Percentiles rank a stretch among this genome's conserved stretches.
These are phyloP conservation scores for Falco novaeseelandiae DNA, from an alignment of 2,797 vertebrate species.

Conservation along the genomic window DNA sequence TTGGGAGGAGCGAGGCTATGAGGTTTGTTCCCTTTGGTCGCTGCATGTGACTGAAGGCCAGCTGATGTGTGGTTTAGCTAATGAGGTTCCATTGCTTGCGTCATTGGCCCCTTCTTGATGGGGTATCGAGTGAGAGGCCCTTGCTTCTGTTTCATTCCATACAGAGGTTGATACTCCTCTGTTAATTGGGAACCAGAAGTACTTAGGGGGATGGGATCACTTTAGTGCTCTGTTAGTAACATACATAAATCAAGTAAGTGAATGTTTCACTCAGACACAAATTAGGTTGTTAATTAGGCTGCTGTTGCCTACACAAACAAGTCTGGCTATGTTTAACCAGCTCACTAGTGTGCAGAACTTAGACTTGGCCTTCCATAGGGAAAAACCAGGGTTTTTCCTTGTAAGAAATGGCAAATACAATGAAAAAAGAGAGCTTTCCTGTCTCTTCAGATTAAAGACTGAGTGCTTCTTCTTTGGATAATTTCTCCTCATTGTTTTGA, in stretches of 20 bases:
- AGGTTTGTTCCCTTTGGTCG: not conserved
- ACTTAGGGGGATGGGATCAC: not conserved
- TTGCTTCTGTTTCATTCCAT: not conserved
- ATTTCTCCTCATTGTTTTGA: not conserved
- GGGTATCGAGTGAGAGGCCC: not conserved
- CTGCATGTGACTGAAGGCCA: not conserved
- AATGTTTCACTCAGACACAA: not conserved
- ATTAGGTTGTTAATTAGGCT: conserved; percentile 18
- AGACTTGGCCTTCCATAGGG: not conserved
- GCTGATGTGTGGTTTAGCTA: not conserved
- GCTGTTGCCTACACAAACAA: not conserved
- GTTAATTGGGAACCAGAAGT: not conserved
- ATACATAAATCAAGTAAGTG: not conserved
- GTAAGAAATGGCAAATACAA: not conserved
- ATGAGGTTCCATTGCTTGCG: not conserved
- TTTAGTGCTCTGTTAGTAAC: not conserved
- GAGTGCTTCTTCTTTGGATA: not conserved
- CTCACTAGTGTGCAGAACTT: not conserved
- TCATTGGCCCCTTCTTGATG: not conserved
- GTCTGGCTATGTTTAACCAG: not conserved
- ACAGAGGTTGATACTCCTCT: not conserved
- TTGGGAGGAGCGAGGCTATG: not conserved
- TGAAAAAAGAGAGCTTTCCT: not conserved
- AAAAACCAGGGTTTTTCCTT: not conserved
- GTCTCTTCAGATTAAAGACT: not conserved